Evolutionary conservation across 2,797 vertebrate species (phyloP), one percentile per base, ranked within the genome.

Genomic region (Peromyscus melanophrys): DNA sequence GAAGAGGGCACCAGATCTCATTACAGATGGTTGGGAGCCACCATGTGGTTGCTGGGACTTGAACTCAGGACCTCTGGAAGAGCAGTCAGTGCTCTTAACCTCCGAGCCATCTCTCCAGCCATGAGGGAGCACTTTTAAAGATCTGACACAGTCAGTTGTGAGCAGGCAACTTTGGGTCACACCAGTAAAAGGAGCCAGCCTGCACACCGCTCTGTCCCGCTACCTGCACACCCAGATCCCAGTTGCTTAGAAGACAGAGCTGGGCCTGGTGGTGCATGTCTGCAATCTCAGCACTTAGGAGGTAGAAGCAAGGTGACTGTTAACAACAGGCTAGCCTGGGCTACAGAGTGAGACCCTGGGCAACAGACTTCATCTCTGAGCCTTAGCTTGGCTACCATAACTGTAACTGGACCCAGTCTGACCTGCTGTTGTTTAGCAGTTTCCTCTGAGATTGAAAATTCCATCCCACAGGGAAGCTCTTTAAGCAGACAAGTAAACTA

Each of bases 41-140:
- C 52, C 52, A 55, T 55, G 52, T 55, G 14, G 52, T 55, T 16
- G 14, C 52, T 55, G 14, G 52, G 14, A 55, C 13, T 55, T 55
- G 52, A 55, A 55, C 52, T 55, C 52, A 55, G 52, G 14, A 55
- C 52, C 52, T 16, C 52, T 55, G 52, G 52, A 55, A 55, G 52
- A 16, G 3, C 52, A 55, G 52, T 55, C 52, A 55, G 52, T 55
- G 52, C 52, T 55, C 52, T 55, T 16, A 55, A 55, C 52, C 52
- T 55, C 52, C 14, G 14, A 55, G 52, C 52, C 52, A 55, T 16
- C 52, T 16, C 14, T 55, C 52, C 52, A 55, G 52, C 52, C 52
- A 43, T 0, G 2, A 6, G 34, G 0, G 23, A 34, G 2, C 5
- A 0, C 52, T 49, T 65, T 69, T 69, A 55, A 55, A 55, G 14